phyloP scores from a whole-genome alignment of 1,140 invertebrate species.

The Caenorhabditis remanei region DNA sequence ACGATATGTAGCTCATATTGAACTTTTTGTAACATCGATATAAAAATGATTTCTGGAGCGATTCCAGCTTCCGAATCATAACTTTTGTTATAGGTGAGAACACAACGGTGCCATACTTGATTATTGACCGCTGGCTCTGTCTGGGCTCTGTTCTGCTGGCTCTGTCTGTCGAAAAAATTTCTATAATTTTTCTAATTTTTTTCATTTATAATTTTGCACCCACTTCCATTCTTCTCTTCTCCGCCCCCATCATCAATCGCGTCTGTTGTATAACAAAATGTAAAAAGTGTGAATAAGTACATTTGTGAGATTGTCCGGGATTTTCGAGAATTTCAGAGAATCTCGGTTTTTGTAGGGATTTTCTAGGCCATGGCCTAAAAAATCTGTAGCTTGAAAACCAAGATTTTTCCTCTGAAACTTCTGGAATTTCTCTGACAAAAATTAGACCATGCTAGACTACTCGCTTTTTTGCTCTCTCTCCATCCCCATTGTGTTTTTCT shows the following conservation, averaged over 20 bases:
- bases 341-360: not conserved
- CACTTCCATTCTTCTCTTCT: not conserved
- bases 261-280: constrained; percentile 55
- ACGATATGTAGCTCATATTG: no score
- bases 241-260: constrained; percentile 15
- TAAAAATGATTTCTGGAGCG: no score
- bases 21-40: no score
- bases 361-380: not conserved
- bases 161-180: no score
- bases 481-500: not conserved
- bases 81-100: no score
- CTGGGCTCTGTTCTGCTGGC: no score
- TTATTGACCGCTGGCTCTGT: no score
- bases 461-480: constrained; percentile 22
- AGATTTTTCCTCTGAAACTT: not conserved
- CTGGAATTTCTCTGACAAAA: not conserved
- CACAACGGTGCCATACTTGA: no score
- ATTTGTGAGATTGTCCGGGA: constrained; percentile 16
- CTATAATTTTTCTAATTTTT: no score
- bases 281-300: constrained; percentile 55
- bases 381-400: not conserved
- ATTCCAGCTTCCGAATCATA: no score
- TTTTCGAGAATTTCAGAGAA: not conserved
- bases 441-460: constrained; percentile 54
- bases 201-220: no score